phyloP scores from a whole-genome alignment of 2,113 vertebrate species.

The Symphodus melops region DNA sequence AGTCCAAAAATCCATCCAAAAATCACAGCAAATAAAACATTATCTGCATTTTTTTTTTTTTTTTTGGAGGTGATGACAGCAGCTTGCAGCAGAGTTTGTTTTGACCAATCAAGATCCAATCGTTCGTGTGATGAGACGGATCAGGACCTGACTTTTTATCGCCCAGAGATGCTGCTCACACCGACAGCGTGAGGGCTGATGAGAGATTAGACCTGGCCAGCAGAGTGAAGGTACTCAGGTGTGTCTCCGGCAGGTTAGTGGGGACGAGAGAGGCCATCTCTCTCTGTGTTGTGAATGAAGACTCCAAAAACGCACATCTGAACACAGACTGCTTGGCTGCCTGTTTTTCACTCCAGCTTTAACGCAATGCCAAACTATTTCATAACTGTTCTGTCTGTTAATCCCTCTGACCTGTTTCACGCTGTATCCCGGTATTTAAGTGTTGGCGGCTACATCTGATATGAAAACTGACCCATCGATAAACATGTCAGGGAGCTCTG shows the following conservation, averaged over 20 bases:
- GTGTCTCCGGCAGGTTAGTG: conserved; percentile 76
- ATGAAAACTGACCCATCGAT: too few relatives aligned
- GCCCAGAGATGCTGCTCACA: conserved; percentile 20
- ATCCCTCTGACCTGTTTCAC: conserved; percentile 53
- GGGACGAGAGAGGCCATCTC: conserved; percentile 30
- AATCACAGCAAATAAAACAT: too few relatives aligned
- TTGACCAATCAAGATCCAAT: conserved; percentile 29
- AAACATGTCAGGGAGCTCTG: too few relatives aligned
- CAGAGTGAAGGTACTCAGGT: conserved; percentile 43
- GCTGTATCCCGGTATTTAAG: conserved; percentile 38
- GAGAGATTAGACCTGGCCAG: conserved; percentile 10
- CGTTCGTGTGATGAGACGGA: conserved; percentile 15
- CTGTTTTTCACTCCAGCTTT: conserved; percentile 55
- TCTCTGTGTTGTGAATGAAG: conserved; percentile 48
- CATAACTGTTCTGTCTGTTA: conserved; percentile 55
- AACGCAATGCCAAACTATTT: conserved; percentile 57
- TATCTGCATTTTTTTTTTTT: neutral
- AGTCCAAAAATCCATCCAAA: neutral
- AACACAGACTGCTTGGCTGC: conserved; percentile 51
- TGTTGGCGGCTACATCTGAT: too few relatives aligned
- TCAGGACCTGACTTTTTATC: conserved; percentile 44
- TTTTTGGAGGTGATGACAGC: neutral
- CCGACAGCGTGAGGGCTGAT: conserved; percentile 23
- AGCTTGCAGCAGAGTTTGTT: neutral
- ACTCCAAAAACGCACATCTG: conserved; percentile 57